phyloP scores from a whole-genome alignment of 2,797 vertebrate species.

The Periparus ater region DNA sequence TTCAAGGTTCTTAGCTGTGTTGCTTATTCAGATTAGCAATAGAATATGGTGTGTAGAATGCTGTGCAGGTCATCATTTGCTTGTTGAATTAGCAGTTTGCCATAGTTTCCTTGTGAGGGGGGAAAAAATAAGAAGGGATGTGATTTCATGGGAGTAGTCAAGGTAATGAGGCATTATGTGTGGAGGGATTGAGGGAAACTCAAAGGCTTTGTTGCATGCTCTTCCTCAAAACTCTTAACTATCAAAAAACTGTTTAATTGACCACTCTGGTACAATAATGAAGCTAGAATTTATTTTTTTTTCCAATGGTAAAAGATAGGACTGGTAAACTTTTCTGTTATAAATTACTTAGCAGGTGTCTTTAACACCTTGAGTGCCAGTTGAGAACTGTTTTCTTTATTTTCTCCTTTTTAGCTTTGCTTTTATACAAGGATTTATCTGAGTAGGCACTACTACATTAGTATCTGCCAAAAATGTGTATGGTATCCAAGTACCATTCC shows the following conservation, averaged over 20 bases:
- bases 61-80: not conserved
- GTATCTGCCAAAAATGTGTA: not conserved
- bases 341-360: not conserved
- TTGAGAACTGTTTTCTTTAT: not conserved
- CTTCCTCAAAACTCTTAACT: not conserved
- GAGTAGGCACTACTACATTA: not conserved
- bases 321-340: not conserved
- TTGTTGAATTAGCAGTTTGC: not conserved
- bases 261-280: not conserved
- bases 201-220: not conserved
- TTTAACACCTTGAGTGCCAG: not conserved
- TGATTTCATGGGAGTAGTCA: not conserved
- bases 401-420: not conserved
- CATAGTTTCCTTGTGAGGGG: not conserved
- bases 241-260: not conserved
- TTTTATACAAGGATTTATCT: not conserved
- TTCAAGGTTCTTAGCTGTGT: not conserved
- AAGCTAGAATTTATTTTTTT: not conserved
- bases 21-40: not conserved
- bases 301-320: not conserved
- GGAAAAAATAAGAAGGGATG: rapidly evolving
- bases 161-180: not conserved
- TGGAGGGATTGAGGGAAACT: not conserved
- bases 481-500: not conserved
- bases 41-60: not conserved